Evolutionary conservation across 2,797 vertebrate species (phyloP).

Genomic region (Muraenolepis orangiensis): DNA sequence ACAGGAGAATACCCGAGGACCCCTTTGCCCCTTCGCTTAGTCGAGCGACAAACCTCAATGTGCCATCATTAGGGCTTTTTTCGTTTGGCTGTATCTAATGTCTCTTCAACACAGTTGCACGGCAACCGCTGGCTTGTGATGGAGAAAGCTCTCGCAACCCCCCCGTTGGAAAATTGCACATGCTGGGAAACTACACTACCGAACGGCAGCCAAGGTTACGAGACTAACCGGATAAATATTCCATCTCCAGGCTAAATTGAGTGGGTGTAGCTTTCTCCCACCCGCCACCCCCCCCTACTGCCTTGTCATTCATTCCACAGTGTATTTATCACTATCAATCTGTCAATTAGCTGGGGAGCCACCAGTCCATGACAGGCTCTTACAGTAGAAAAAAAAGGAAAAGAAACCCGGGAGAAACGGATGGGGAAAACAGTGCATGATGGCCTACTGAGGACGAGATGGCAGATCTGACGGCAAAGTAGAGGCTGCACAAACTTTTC

Average conservation of each 20-base stretch:
- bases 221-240: slow-evolving; percentile 50
- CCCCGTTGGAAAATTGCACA: background rate
- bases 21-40: no score
- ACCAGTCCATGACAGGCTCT: slow-evolving; percentile 56
- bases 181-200: background rate
- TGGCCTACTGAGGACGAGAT: slow-evolving; percentile 60
- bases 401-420: slow-evolving; percentile 66
- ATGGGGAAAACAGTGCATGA: slow-evolving; percentile 56
- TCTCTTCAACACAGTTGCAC: background rate
- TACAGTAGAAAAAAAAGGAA: slow-evolving; percentile 61
- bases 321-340: slow-evolving; percentile 68
- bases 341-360: slow-evolving; percentile 53
- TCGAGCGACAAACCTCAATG: no score
- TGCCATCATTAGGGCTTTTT: no score
- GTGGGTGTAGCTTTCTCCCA: slow-evolving; percentile 25
- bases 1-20: no score
- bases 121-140: background rate
- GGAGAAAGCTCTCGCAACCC: background rate
- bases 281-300: slow-evolving; percentile 7
- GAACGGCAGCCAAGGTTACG: slow-evolving; percentile 45
- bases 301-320: slow-evolving; percentile 40
- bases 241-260: slow-evolving; percentile 42
- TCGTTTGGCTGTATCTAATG: no score
- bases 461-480: slow-evolving; percentile 33
- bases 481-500: background rate